Conservation (phyloP, 1,140 invertebrate genomes). For the Penaeus japonicus region DNA sequence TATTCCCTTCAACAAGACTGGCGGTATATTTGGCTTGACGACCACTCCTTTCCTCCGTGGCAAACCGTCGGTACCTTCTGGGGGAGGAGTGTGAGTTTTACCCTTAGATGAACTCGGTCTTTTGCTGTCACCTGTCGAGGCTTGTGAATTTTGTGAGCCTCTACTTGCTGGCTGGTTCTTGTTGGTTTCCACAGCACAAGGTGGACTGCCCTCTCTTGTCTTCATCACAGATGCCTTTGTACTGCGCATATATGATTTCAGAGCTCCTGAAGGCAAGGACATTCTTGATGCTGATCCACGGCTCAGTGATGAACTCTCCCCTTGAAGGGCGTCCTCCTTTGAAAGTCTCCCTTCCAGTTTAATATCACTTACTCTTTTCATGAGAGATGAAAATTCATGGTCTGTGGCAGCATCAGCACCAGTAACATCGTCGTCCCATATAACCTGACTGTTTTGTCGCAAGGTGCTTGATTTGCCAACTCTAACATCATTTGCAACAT, state of each 20-base stretch:
- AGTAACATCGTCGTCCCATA: constrained; percentile 15
- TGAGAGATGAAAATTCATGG: constrained; percentile 33
- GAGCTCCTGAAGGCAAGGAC: constrained; percentile 31
- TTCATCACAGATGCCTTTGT: constrained; percentile 24
- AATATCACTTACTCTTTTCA: constrained; percentile 26
- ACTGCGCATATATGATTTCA: constrained; percentile 42
- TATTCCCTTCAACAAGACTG: constrained; percentile 27
- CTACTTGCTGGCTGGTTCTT: no score
- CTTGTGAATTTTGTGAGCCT: background rate
- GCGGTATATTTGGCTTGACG: constrained; percentile 40
- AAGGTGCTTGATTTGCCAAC: background rate
- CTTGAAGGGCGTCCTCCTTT: background rate
- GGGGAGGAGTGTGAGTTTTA: no score
- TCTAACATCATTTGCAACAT: background rate
- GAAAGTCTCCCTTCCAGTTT: background rate
- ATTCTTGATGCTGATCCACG: constrained; percentile 13
- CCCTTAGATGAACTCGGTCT: background rate
- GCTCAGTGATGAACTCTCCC: background rate
- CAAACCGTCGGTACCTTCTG: background rate
- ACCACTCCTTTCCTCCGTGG: constrained; percentile 26
- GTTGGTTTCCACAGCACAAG: background rate
- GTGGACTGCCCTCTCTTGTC: background rate
- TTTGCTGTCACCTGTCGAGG: background rate
- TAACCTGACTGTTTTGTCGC: constrained; percentile 6
- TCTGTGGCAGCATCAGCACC: constrained; percentile 47